Evolutionary conservation across 2,888 invertebrate genomes (phyloP).

Genomic region (Cataglyphis livida): DNA sequence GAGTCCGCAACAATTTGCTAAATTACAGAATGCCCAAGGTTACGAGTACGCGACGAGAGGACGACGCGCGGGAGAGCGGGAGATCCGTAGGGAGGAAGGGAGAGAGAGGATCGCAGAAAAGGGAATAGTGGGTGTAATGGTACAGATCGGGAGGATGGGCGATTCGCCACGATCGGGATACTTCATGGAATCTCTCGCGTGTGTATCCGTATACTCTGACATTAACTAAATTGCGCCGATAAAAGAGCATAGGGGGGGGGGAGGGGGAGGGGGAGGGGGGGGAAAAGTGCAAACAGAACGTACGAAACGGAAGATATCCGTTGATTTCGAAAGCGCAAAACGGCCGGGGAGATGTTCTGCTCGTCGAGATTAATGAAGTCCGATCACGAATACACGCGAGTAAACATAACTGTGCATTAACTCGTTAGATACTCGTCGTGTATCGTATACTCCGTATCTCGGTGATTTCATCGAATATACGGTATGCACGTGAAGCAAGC

Average conservation of each 20-base stretch:
- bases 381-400: constrained; percentile 40
- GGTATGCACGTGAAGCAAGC: constrained; percentile 8
- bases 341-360: not conserved
- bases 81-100: constrained; percentile 4
- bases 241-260: constrained; percentile 35
- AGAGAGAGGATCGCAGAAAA: constrained; percentile 34
- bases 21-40: constrained; percentile 81
- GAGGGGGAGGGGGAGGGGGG: not conserved
- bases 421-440: not conserved
- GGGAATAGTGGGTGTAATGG: constrained; percentile 53
- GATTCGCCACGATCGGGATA: constrained; percentile 59
- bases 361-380: constrained; percentile 13
- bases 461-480: not conserved
- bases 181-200: constrained; percentile 62
- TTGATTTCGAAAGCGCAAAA: constrained; percentile 22
- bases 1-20: constrained; percentile 79
- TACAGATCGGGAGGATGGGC: constrained; percentile 55
- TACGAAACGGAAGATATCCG: constrained; percentile 40
- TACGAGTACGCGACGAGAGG: constrained; percentile 74
- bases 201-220: constrained; percentile 40
- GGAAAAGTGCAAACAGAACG: constrained; percentile 40
- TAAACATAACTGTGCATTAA: constrained; percentile 31
- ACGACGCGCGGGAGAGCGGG: constrained; percentile 57
- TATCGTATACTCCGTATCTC: not conserved
- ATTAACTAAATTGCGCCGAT: constrained; percentile 67